A percentile compares a stretch with the other conserved stretches of the same genome.
Evolutionary conservation across 2,797 vertebrate species (phyloP).

Genomic region (Hydrocynus forskahlii): DNA sequence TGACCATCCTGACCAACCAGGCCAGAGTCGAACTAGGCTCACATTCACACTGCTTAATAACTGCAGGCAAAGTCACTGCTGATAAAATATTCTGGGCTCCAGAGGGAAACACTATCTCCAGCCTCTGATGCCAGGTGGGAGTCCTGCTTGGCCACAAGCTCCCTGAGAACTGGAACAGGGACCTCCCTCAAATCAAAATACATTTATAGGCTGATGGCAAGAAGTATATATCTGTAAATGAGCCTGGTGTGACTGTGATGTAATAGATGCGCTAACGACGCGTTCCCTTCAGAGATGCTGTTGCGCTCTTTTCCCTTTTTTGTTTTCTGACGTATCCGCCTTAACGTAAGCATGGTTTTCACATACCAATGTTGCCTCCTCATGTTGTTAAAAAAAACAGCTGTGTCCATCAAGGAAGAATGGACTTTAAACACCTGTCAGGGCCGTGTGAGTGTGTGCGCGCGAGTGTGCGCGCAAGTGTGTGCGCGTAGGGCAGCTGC

Average conservation of each 20-base stretch:
- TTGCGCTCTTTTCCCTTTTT: not conserved
- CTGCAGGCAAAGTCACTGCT: not conserved
- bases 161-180: constrained; percentile 21
- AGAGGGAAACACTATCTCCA: constrained; percentile 36
- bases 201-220: constrained; percentile 8
- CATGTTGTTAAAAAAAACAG: not conserved
- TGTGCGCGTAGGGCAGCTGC: not conserved
- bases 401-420: not conserved
- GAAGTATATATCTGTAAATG: constrained; percentile 3
- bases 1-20: not conserved
- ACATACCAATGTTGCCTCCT: not conserved
- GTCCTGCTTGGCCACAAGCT: constrained; percentile 32
- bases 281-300: not conserved
- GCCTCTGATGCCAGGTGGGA: constrained; percentile 29
- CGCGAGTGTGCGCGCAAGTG: no score
- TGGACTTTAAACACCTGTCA: not conserved
- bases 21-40: not conserved
- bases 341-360: not conserved
- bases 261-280: not conserved
- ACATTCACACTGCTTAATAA: constrained; percentile 1
- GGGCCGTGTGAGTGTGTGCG: not conserved
- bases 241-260: not conserved
- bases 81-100: constrained; percentile 18
- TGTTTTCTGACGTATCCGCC: not conserved
- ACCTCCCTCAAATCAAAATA: constrained; percentile 10